Base-by-base conservation (phyloP, 53 echinoderm and acorn worm species). In the Apostichopus leukothele region DNA sequence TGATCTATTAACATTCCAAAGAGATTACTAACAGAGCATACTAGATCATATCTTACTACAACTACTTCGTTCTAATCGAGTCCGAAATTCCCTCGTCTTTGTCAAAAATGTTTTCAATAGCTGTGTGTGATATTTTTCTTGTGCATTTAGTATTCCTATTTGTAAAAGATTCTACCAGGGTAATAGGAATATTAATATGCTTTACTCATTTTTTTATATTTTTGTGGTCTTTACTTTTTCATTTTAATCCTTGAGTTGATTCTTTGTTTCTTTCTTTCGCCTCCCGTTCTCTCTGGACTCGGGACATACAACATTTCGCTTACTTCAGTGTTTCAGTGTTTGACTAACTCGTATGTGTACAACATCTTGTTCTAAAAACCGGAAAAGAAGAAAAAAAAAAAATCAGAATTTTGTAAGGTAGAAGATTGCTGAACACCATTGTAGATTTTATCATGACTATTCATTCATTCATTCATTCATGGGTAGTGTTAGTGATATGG, bases 31-130 rank as follows among this genome's bases (percentile, higher is more conserved):
- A 71, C 71, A 71, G 71, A 71, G 14, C 71, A 71, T 19, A 71
- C 71, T 71, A 71, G 71, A 71, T 71, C 18, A n/a, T 19, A 71
- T 63, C 63, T 63, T 63, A 12, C 63, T 61, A 39, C 39, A 39
- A 39, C 39, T 39, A 39, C 39, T 39, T 39, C 39, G 39, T 39
- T 39, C 39, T 39, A 39, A 39, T 39, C 39, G 39, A 39, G 39
- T 39, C 39, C 39, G 39, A 71, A 71, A 71, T 71, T 19, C 71
- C 71, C 20, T 71, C 6, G 71, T 71, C 59, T 81, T 52, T 81
- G 54, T 81, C 81, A 22, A 55, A 54, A 77, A 81, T 81, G 81
- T 81, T 81, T 81, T 81, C 81, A 81, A 59, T 54, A 81, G 81
- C 59, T 81, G 81, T 81, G 81, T 81, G 81, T 81, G 81, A 81